These are phyloP conservation scores for Aphrophora alni DNA, from an alignment of 2,888 invertebrate genomes.

Conservation along the genomic window DNA sequence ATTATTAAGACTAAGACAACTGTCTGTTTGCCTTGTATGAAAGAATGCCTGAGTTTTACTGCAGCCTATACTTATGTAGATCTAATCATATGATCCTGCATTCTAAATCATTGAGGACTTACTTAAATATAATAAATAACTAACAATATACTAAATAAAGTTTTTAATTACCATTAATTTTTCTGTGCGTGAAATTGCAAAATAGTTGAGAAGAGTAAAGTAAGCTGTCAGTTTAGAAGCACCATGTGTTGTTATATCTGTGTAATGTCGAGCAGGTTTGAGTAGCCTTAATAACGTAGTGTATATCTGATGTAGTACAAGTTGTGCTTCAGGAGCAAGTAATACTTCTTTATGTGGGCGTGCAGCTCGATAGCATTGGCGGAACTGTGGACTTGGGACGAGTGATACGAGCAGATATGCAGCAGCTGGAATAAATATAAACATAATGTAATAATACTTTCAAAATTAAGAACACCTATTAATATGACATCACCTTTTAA, in stretches of 20 bases:
- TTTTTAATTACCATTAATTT: constrained; percentile 78
- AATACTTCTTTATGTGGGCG: constrained; percentile 58
- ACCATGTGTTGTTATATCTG: constrained; percentile 85
- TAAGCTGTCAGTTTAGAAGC: constrained; percentile 92
- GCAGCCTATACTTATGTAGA: too few species aligned
- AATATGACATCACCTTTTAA: too few species aligned
- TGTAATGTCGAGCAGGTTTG: constrained; percentile 84
- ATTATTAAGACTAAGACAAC: too few species aligned
- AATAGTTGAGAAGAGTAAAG: constrained; percentile 91
- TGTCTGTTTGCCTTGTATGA: too few species aligned
- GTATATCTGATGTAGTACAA: constrained; percentile 71
- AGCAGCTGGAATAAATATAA: constrained; percentile 67
- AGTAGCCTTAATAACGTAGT: constrained; percentile 76
- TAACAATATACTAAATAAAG: too few species aligned
- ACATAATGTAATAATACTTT: too few species aligned
- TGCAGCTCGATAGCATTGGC: constrained; percentile 79
- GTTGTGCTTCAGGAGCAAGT: constrained; percentile 65
- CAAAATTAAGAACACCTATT: too few species aligned
- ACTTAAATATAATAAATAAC: too few species aligned
- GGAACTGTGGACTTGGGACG: constrained; percentile 89
- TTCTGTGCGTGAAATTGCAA: constrained; percentile 87
- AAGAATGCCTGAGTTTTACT: too few species aligned
- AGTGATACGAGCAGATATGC: constrained; percentile 88
- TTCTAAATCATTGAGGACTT: too few species aligned
- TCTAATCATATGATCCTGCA: too few species aligned